Base-by-base conservation (phyloP, 1,140 invertebrate species). In the Brachionus asplanchnoidis region DNA sequence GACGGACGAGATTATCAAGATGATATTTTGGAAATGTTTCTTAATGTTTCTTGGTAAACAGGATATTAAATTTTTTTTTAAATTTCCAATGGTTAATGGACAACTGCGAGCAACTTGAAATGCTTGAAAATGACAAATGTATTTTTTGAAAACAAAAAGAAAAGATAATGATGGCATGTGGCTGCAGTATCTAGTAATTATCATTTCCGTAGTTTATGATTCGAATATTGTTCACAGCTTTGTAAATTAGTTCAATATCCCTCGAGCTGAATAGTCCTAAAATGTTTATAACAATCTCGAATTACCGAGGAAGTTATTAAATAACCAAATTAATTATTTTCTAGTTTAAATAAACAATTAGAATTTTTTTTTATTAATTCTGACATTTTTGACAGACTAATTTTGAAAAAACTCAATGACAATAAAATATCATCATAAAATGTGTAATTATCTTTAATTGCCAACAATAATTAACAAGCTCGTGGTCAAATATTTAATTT, bases 191-290 rank as follows among this genome's bases (percentile, higher is more conserved):
- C n/a, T 60, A 60, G 53, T 60, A 68, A 68, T 68, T 40, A 68
- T 32, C 32, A 32, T 68, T 68, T 68, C 66, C 66, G 36, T 44
- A 73, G 68, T 73, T 73, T 73, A 73, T 73, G 44, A 77, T 46
- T 50, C 20, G 8, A 50, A 46, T 77, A 77, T 77, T 77, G 73
- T 77, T 77, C 73, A 77, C 73, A 77, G 73, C 20, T 77, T 46
- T 46, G 44, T 9, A 60, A 60, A 60, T 60, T 60, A 20, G 5
- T 60, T 60, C 17, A 23, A 26, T 60, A 60, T 20, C n/a, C 53
- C 53, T 60, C 53, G 53, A 60, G 53, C 53, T 9, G 53, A 9
- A 20, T 23, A 20, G 53, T 1, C 32, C 32, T 14, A 36, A 68
- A 68, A 32, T 68, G 66, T 68, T 68, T 40, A 68, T 68, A 23